A percentile compares a stretch with the other conserved stretches of the same genome.
Evolutionary conservation across 2,113 vertebrate genomes (phyloP).

Genomic region (Nothoprocta pentlandii): DNA sequence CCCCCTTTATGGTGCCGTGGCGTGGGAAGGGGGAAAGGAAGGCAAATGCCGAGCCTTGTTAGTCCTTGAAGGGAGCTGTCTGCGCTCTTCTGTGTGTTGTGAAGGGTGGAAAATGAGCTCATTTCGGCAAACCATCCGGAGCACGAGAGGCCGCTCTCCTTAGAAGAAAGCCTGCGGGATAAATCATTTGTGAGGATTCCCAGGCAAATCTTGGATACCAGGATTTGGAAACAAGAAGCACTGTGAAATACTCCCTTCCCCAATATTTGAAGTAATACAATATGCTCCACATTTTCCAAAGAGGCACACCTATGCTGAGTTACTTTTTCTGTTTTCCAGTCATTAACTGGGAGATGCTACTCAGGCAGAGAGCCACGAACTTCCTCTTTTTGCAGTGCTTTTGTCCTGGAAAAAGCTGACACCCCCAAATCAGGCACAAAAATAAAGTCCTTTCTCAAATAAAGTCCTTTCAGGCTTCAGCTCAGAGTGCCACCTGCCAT

Average conservation of each 20-base stretch:
- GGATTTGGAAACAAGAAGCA: background rate
- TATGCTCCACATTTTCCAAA: background rate
- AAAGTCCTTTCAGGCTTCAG: background rate
- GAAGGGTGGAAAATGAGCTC: background rate
- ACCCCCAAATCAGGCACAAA: background rate
- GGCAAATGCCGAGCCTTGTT: accelerated
- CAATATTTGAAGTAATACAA: background rate
- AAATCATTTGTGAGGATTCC: background rate
- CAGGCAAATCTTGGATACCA: background rate
- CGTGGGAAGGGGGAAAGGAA: background rate
- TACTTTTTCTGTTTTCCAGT: background rate
- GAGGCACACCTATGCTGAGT: background rate
- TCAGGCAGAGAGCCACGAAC: background rate
- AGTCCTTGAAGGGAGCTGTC: background rate
- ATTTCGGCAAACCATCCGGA: background rate
- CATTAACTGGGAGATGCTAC: background rate
- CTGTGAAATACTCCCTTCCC: background rate
- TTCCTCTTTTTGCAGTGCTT: background rate
- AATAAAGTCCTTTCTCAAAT: background rate
- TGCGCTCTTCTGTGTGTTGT: background rate
- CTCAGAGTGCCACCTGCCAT: background rate
- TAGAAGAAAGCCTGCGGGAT: background rate
- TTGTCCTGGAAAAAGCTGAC: background rate
- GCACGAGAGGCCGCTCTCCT: background rate
- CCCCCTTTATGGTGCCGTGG: accelerated